Base-by-base conservation (phyloP, 2,113 vertebrate species). In the Origma solitaria region DNA sequence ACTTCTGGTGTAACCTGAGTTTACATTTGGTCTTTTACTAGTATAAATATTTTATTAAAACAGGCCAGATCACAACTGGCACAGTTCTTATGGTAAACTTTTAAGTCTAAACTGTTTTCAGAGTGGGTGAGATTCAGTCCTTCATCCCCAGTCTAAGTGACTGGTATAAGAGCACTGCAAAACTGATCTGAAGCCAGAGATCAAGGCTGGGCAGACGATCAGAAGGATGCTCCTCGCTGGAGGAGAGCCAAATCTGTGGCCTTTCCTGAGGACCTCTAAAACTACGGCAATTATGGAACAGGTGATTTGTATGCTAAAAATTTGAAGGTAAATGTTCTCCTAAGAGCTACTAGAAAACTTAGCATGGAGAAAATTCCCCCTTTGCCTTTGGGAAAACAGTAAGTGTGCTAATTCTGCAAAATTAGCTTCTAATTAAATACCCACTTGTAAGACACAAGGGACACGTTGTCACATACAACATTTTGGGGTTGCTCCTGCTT, bases 31-130 rank as follows among this genome's bases (percentile, higher is more conserved):
- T 86, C 91, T 92, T 92, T 82, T 75, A 71, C 65, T 92, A 78
- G 31, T 53, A 84, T 93, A 97, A 97, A 93, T 94, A 95, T 95
- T 94, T 93, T 78, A 86, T 68, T 77, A 88, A 86, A 85, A 86
- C 24, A 44, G 79, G 60, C 51, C 69, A 90, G 80, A 88, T 93
- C 83, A 81, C 60, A 86, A 92, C 44, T 88, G 72, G 77, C 68
- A 73, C 44, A 11, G 72, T 81, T 83, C 64, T 92, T 28, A 40
- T 22, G 60, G 60, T 75, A 86, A 88, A 73, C 56, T 62, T 92
- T 78, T 73, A 77, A 75, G 76, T 83, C 64, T 88, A 88, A 93
- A 86, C 68, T 81, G 60, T 88, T 95, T 92, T 73, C 15, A 21
- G 60, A 83, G 47, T n/a, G 56, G 78, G 94, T 75, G 73, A 93